Evolutionary conservation across 1,140 invertebrate genomes (phyloP).

Genomic region (Sinonovacula constricta): DNA sequence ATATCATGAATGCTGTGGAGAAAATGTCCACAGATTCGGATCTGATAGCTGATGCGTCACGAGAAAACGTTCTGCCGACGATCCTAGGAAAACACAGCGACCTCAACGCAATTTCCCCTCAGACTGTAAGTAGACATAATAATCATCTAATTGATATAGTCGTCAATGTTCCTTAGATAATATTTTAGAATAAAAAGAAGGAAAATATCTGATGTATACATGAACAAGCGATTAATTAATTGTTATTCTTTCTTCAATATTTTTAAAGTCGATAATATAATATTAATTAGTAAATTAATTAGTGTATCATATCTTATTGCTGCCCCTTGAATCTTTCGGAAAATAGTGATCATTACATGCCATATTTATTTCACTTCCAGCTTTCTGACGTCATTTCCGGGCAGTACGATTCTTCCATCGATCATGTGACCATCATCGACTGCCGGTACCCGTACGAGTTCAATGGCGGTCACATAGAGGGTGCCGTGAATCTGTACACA

Average conservation of each 20-base stretch:
- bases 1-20: constrained; percentile 22
- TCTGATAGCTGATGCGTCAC: constrained; percentile 7
- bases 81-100: constrained; percentile 37
- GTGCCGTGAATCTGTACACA: constrained; percentile 90
- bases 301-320: neutral
- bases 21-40: constrained; percentile 19
- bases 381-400: constrained; percentile 61
- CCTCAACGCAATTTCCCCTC: constrained; percentile 17
- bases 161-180: too few relatives aligned
- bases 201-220: neutral
- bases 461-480: constrained; percentile 94
- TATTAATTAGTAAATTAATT: neutral
- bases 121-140: constrained; percentile 1
- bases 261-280: neutral
- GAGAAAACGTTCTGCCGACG: constrained; percentile 14
- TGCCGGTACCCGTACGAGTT: constrained; percentile 96
- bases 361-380: constrained; percentile 40
- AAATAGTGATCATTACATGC: neutral
- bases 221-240: too few relatives aligned
- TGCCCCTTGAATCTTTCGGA: neutral
- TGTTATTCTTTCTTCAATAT: too few relatives aligned
- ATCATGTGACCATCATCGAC: constrained; percentile 75
- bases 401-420: constrained; percentile 56
- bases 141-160: neutral
- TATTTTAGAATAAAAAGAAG: neutral